Percentiles rank a stretch among this genome's conserved stretches.
Conservation (phyloP, 2,888 invertebrate species). For the Euproctis similis region DNA sequence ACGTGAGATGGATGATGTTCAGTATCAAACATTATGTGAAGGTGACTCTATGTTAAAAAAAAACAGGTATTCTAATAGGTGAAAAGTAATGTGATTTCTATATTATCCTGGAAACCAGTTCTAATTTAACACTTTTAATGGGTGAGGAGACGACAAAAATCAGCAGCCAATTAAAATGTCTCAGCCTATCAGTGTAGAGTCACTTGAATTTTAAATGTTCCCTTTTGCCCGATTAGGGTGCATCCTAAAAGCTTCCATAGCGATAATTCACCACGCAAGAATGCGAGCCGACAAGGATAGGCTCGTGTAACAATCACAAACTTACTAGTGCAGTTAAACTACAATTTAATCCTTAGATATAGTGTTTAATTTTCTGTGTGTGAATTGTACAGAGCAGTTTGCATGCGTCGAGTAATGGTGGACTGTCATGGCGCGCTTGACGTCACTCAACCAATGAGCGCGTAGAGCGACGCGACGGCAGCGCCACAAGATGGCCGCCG, state of each 20-base stretch:
- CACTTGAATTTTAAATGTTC: slow-evolving; percentile 62
- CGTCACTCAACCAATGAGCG: slow-evolving; percentile 72
- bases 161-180: slow-evolving; percentile 65
- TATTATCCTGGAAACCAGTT: slow-evolving; percentile 13
- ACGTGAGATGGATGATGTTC: too few species aligned
- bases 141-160: slow-evolving; percentile 41
- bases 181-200: slow-evolving; percentile 54
- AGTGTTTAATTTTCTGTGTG: slow-evolving; percentile 33
- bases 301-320: slow-evolving; percentile 46
- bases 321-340: slow-evolving; percentile 18
- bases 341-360: slow-evolving; percentile 19
- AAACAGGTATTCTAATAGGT: too few species aligned
- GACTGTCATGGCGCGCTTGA: slow-evolving; percentile 69
- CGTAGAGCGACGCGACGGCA: slow-evolving; percentile 54
- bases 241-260: slow-evolving; percentile 70
- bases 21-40: too few species aligned
- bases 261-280: slow-evolving; percentile 66
- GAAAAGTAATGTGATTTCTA: too few species aligned
- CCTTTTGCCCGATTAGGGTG: slow-evolving; percentile 65
- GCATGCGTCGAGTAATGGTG: slow-evolving; percentile 57
- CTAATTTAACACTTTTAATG: slow-evolving; percentile 20
- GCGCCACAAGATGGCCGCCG: slow-evolving; percentile 75
- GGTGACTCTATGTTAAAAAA: too few species aligned
- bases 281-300: slow-evolving; percentile 66
- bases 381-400: slow-evolving; percentile 28